Evolutionary conservation across 2,113 vertebrate species (phyloP).

Genomic region (Corvus hawaiiensis): DNA sequence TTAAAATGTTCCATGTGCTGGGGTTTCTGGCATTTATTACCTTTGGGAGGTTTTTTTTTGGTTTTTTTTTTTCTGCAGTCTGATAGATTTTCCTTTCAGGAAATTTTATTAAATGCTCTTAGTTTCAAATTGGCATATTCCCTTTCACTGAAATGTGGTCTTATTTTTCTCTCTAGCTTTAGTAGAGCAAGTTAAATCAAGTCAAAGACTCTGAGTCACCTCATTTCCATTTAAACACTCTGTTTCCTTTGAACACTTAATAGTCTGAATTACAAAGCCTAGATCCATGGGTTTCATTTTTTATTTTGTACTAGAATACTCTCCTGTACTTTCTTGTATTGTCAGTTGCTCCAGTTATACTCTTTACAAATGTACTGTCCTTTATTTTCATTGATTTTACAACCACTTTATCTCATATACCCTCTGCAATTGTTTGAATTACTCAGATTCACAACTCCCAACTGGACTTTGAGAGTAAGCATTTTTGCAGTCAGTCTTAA

Average conservation of each 20-base stretch:
- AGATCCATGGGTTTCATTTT: conserved; percentile 18
- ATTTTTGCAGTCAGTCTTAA: conserved; percentile 7
- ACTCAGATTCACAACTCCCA: conserved; percentile 8
- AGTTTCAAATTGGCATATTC: conserved; percentile 22
- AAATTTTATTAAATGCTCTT: conserved; percentile 40
- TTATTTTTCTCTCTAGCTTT: conserved; percentile 27
- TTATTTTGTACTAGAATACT: conserved; percentile 24
- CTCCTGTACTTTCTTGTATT: conserved; percentile 2
- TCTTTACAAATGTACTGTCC: neutral
- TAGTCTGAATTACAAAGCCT: conserved; percentile 35
- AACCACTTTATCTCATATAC: neutral
- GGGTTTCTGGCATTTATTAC: conserved; percentile 11
- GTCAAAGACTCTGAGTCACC: conserved; percentile 10
- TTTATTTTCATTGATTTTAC: conserved; percentile 50
- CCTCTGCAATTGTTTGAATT: neutral
- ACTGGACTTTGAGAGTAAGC: neutral
- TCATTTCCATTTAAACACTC: conserved; percentile 39
- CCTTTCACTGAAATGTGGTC: conserved; percentile 27
- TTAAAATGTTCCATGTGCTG: neutral
- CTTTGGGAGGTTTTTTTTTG: neutral
- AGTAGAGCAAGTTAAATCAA: conserved; percentile 34
- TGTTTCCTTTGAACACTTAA: conserved; percentile 47
- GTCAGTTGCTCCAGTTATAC: neutral
- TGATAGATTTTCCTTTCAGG: conserved; percentile 44
- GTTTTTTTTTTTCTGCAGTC: neutral